A percentile compares a stretch with the other conserved stretches of the same genome.
Evolutionary conservation across 2,113 vertebrate species (phyloP).

Genomic region (Sorex araneus): DNA sequence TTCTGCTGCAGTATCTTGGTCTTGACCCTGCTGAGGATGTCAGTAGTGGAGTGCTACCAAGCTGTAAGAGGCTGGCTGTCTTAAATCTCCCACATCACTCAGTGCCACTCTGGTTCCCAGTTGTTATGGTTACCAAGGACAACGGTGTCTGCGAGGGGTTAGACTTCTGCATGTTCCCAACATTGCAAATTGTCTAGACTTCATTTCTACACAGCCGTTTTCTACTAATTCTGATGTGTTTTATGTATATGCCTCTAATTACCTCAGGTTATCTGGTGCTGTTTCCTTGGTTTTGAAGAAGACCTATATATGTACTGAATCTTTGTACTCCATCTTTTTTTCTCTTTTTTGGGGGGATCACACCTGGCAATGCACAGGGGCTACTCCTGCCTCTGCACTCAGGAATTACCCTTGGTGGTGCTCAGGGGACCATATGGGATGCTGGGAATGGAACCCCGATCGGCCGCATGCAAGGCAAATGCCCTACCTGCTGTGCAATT

Average conservation of each 20-base stretch:
- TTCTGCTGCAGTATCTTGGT: neutral
- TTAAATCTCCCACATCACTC: conserved; percentile 6
- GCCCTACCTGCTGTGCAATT: no score
- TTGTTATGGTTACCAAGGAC: neutral
- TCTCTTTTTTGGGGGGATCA: no score
- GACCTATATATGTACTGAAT: neutral
- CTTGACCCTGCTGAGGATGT: neutral
- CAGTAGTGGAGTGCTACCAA: neutral
- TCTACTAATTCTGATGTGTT: neutral
- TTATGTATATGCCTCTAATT: neutral
- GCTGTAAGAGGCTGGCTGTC: neutral
- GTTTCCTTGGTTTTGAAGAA: conserved; percentile 23
- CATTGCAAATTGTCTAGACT: neutral
- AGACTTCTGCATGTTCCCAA: neutral
- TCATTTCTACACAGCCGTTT: neutral
- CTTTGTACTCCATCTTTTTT: neutral
- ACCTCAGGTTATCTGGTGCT: neutral
- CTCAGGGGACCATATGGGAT: no score
- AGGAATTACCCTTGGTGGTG: no score
- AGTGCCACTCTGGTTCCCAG: neutral
- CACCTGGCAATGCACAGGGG: no score
- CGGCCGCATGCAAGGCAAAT: no score
- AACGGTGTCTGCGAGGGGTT: neutral
- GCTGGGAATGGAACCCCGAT: no score
- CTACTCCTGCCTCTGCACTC: no score